A percentile compares a stretch with the other conserved stretches of the same genome.
These are phyloP conservation scores for Stratiomys singularior DNA, from an alignment of 2,888 invertebrate genomes.

Conservation along the genomic window DNA sequence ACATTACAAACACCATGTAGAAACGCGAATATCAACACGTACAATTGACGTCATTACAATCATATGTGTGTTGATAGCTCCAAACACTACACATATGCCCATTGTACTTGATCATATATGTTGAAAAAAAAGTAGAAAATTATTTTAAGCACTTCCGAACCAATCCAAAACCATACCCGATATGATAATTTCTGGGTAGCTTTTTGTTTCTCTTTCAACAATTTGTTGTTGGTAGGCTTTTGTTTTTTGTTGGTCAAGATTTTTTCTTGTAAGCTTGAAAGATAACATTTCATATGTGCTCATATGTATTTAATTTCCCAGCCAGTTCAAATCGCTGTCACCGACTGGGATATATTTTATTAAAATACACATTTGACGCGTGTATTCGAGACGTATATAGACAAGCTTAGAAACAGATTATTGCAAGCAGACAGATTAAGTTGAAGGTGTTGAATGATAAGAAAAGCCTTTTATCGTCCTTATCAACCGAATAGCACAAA, in stretches of 20 bases:
- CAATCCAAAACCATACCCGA: background rate
- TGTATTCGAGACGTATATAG: too few species aligned
- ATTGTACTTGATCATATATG: background rate
- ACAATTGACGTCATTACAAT: constrained; percentile 29
- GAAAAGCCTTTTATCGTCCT: too few species aligned
- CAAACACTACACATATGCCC: background rate
- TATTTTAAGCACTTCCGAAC: background rate
- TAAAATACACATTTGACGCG: background rate
- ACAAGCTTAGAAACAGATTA: too few species aligned
- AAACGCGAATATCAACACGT: background rate
- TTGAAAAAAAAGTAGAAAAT: too few species aligned
- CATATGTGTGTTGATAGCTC: background rate
- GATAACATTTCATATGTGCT: constrained; percentile 16
- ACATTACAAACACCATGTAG: background rate
- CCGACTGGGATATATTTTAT: background rate
- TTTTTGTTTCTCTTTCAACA: background rate
- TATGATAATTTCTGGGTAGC: background rate
- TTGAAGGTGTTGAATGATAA: too few species aligned
- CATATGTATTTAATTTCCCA: background rate
- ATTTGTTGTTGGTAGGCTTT: background rate
- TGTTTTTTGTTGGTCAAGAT: background rate
- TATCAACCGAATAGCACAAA: too few species aligned
- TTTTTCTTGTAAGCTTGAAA: too few species aligned
- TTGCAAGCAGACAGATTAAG: too few species aligned
- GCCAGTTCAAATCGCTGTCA: background rate